Evolutionary conservation across 2,888 invertebrate species (phyloP).

Genomic region (Phyllotreta striolata): DNA sequence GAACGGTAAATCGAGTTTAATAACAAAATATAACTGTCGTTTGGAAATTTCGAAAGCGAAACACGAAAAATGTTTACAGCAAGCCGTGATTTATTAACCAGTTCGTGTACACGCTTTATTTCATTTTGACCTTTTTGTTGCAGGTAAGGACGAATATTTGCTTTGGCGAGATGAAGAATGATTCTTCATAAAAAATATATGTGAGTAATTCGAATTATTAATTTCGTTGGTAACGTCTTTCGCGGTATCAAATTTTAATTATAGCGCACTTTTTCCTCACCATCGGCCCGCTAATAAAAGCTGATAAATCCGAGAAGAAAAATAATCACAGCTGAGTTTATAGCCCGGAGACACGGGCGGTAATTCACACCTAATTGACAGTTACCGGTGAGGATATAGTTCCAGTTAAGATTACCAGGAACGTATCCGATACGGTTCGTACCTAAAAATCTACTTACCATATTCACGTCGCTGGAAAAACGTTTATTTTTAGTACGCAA

Average conservation of each 20-base stretch:
- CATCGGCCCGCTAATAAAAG: conserved; percentile 43
- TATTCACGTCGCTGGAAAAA: conserved; percentile 24
- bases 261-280: conserved; percentile 36
- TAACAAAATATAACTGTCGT: conserved; percentile 35
- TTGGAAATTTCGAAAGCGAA: conserved; percentile 35
- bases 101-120: conserved; percentile 22
- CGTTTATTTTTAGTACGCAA: conserved; percentile 24
- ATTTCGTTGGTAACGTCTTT: conserved; percentile 38
- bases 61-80: conserved; percentile 40
- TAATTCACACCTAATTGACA: conserved; percentile 62
- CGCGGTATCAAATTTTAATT: conserved; percentile 15
- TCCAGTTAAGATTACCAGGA: conserved; percentile 45
- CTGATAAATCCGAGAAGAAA: conserved; percentile 47
- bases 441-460: conserved; percentile 18
- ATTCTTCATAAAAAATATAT: conserved; percentile 5
- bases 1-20: conserved; percentile 19
- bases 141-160: conserved; percentile 51
- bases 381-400: conserved; percentile 59
- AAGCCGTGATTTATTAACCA: conserved; percentile 39
- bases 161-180: conserved; percentile 17
- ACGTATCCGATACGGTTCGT: conserved; percentile 22
- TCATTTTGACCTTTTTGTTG: conserved; percentile 45
- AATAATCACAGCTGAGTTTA: conserved; percentile 48
- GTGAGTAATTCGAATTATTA: conserved; percentile 55
- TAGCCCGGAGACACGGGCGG: conserved; percentile 48